These are phyloP conservation scores for Ceyx cyanopectus DNA, from an alignment of 2,113 vertebrate species.

Conservation along the genomic window DNA sequence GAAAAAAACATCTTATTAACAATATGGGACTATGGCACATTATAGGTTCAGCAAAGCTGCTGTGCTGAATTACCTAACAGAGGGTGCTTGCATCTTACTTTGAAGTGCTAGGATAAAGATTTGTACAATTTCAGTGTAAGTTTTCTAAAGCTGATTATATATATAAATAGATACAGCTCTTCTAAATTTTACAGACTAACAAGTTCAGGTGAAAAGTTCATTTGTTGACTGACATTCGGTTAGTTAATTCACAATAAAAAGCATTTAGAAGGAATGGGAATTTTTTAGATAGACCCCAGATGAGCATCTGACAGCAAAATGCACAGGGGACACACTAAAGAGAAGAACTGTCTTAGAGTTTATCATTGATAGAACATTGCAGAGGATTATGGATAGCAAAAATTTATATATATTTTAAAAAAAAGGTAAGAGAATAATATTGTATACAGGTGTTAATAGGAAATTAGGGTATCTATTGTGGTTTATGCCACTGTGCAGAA, in stretches of 20 bases:
- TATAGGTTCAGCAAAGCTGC: not conserved
- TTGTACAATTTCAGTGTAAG: not conserved
- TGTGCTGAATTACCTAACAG: not conserved
- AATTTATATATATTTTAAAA: not conserved
- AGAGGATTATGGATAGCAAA: not conserved
- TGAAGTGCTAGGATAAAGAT: not conserved
- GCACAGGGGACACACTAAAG: not conserved
- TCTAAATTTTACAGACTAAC: not conserved
- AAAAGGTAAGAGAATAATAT: not conserved
- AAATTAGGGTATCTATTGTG: not conserved
- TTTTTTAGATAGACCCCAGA: not conserved
- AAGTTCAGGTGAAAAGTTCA: not conserved
- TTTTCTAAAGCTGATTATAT: not conserved
- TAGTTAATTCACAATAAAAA: not conserved
- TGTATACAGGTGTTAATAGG: not conserved
- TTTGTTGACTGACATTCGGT: not conserved
- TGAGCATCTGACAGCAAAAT: not conserved
- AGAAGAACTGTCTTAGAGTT: not conserved
- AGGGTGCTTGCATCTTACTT: accelerated
- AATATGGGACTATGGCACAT: not conserved
- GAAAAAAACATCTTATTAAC: not conserved
- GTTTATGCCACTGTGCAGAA: too few relatives aligned
- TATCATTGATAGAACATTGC: not conserved
- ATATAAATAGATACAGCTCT: not conserved
- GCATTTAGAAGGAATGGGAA: not conserved